Evolutionary conservation across 2,113 vertebrate genomes (phyloP), one percentile per base, ranked within the genome.

Genomic region (Atractosteus spatula): DNA sequence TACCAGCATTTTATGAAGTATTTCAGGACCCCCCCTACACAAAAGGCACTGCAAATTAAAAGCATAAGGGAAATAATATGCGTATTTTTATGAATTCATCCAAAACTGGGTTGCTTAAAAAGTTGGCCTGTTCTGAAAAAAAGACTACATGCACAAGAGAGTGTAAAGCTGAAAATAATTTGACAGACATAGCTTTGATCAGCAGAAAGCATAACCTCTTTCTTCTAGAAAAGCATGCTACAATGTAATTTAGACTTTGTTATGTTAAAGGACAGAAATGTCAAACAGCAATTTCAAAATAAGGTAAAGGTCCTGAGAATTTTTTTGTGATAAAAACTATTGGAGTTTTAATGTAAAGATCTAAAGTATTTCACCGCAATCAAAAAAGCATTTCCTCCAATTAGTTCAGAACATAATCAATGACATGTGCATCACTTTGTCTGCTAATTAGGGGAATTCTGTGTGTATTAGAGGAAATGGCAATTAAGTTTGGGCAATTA

Each of bases 1-100:
- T 13, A 59, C n/a, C 57, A 59, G 57, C 14, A 13, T 59, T 59
- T 59, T 59, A 59, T 59, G 57, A 43, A 77, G 59, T 65, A 74
- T 74, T 43, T 55, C 3, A 57, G 74, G 74, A 82, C 77, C 77
- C 80, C 81, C 66, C 76, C 72, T 71, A 77, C 41, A 74, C 64
- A 47, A 42, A 41, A 75, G 75, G 82, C 83, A 85, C 72, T 59
- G 74, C n/a, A 74, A 77, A 79, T 41, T 47, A 42, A 55, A 47
- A 78, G 64, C 12, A 47, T 67, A 76, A 72, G 17, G 43, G 75
- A 74, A 78, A n/a, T 14, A 59, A 59, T 14, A 4, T 8, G 56
- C n/a, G 12, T 59, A 59, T 59, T 59, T 59, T 59, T 14, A 59
- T 59, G 0, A 59, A 59, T 14, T 14, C 56, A 59, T 4, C 11